These are phyloP conservation scores for Squalus acanthias DNA, from an alignment of 2,797 vertebrate species.

Conservation along the genomic window DNA sequence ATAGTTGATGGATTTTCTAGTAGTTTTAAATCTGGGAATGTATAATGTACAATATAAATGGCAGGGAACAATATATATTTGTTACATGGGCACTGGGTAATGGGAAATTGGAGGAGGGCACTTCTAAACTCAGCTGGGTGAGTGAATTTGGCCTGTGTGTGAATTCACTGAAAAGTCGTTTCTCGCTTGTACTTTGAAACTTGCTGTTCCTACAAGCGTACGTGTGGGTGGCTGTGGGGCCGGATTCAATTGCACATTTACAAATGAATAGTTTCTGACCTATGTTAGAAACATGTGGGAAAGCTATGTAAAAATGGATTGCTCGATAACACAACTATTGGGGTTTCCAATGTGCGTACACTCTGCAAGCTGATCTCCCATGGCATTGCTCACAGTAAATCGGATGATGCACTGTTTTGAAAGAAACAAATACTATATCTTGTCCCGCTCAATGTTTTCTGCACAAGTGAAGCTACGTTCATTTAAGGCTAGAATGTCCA, in stretches of 20 bases:
- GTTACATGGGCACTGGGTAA: not conserved
- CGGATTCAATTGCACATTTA: no score
- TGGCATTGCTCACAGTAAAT: not conserved
- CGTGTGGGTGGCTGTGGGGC: no score
- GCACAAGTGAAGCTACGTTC: not conserved
- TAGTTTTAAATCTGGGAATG: not conserved
- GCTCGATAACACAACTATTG: not conserved
- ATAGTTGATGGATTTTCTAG: not conserved
- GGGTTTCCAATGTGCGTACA: not conserved
- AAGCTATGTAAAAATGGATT: not conserved
- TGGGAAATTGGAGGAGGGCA: not conserved
- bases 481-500: not conserved
- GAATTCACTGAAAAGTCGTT: not conserved
- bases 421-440: not conserved
- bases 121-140: not conserved
- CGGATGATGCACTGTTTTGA: not conserved
- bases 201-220: not conserved
- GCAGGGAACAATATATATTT: not conserved
- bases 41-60: not conserved
- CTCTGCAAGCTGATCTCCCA: not conserved
- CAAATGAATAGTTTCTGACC: no score
- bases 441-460: no score
- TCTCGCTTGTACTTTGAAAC: not conserved
- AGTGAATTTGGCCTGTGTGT: not conserved
- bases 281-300: not conserved